Base-by-base conservation (phyloP, 2,113 vertebrate species). In the Cygnus buccinator region DNA sequence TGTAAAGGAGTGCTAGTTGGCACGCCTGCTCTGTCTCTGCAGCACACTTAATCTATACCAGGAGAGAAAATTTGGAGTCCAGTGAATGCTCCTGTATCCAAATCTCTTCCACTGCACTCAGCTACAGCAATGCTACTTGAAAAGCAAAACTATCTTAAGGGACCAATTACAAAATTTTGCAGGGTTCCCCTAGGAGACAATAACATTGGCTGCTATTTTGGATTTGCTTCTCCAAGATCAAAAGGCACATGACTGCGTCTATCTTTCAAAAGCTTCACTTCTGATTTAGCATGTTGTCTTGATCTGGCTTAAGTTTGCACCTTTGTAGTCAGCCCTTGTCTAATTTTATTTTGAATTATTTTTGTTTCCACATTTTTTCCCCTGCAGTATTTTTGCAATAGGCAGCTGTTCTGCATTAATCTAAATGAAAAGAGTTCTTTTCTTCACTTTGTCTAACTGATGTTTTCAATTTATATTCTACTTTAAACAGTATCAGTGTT, bases 31-130 rank as follows among this genome's bases (percentile, higher is more conserved):
- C 43, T 76, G 54, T 58, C 74, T 93, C 71, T 89, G 58, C 37
- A 95, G 71, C 76, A 89, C 87, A 81, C 52, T 91, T 93, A 88
- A 92, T 96, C 84, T 96, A 41, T 83, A 94, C 67, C 65, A 94
- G 91, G 31, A 84, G 66, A 92, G 71, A 92, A 86, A 92, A 77
- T 37, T 4, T 90, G 80, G 22, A 93, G n/a, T 74, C 43, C 61
- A 41, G 48, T 33, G 57, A 68, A 75, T 48, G 73, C 8, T 94
- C 63, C 62, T 57, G 28, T 72, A 55, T 91, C 84, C 91, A 94
- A 80, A 84, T 79, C 37, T 79, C 58, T 92, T 91, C 80, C 77
- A 70, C 66, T 85, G 82, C 33, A 72, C n/a, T 72, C 31, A 84
- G 54, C 63, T 80, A 44, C 20, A 81, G 55, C 17, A 54, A 29